phyloP scores from a whole-genome alignment of 1,140 invertebrate species.

The Lutraria rhynchaena region DNA sequence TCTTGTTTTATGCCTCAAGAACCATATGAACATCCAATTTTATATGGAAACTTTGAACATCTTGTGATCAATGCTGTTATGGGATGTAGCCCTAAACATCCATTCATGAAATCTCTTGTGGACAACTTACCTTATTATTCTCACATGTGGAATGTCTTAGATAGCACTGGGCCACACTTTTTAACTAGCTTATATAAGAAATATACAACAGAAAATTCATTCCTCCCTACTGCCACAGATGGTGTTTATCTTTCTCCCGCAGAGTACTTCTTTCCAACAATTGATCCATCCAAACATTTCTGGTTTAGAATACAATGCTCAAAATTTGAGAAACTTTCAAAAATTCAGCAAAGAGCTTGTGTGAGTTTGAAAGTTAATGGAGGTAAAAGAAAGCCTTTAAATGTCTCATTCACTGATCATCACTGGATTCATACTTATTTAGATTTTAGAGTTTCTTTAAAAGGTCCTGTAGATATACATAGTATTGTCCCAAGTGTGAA shows the following conservation, averaged over 20 bases:
- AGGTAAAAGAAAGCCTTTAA: conserved; percentile 64
- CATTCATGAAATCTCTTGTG: conserved; percentile 76
- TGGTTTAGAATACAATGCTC: conserved; percentile 70
- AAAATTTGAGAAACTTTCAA: conserved; percentile 64
- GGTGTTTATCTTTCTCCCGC: conserved; percentile 73
- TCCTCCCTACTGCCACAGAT: conserved; percentile 51
- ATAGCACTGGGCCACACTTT: conserved; percentile 79
- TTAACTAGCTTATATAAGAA: conserved; percentile 70
- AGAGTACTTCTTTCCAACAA: conserved; percentile 78
- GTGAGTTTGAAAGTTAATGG: conserved; percentile 71
- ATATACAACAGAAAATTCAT: conserved; percentile 56
- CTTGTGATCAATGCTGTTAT: conserved; percentile 79
- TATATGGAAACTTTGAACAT: conserved; percentile 76
- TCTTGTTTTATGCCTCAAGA: conserved; percentile 79
- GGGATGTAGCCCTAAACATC: conserved; percentile 76
- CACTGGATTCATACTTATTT: conserved; percentile 80
- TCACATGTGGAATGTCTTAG: conserved; percentile 78
- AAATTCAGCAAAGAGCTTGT: conserved; percentile 72
- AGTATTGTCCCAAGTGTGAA: conserved; percentile 68
- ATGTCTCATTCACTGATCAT: conserved; percentile 76
- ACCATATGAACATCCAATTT: conserved; percentile 78
- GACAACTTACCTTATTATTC: conserved; percentile 72
- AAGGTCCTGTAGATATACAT: conserved; percentile 68
- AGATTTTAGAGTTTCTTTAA: conserved; percentile 67
- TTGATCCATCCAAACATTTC: conserved; percentile 74